Evolutionary conservation across 2,888 invertebrate species (phyloP), one percentile per base, ranked within the genome.

Genomic region (Apotomis betuletana): DNA sequence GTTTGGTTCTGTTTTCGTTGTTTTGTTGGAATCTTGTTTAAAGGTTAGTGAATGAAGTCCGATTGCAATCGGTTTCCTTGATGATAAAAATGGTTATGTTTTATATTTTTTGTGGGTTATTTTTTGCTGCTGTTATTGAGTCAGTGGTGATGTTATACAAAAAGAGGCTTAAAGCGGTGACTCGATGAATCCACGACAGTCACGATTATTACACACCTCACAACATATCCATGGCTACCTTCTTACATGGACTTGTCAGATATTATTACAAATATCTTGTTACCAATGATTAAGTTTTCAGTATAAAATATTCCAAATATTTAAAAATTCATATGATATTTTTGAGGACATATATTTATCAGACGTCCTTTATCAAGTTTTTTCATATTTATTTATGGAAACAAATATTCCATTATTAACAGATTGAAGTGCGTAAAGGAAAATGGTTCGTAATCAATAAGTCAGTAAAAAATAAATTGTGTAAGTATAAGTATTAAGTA

Each of bases 1-100:
- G 77, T 74, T 75, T 81, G 81, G 79, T 81, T 78, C 82, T 81
- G 78, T 80, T 82, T 83, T 83, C 76, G 77, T 77, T 67, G 64
- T 72, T 72, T 61, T 44, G 55, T 61, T 65, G 54, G 59, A 46
- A 65, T 62, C 69, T 64, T 44, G 65, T 69, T 69, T 65, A 69
- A 72, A 72, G 71, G 49, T 65, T 64, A 69, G 64, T 73, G 65
- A 64, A 69, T 70, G 65, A 73, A 67, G 65, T 57, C 65, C 57
- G 73, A 67, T 69, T 69, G 73, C 65, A 73, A 73, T 65, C 73
- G 68, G 64, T 72, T 72, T 72, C 72, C 72, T 63, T 59, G 27
- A 72, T 72, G 51, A 72, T 72, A 68, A 68, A 72, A 58, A 63
- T 72, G 55, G 67, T 72, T 72, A 58, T n/a, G 68, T 72, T 68